These are phyloP conservation scores for Coracopsis vasa DNA, from an alignment of 2,113 vertebrate species.

Conservation along the genomic window DNA sequence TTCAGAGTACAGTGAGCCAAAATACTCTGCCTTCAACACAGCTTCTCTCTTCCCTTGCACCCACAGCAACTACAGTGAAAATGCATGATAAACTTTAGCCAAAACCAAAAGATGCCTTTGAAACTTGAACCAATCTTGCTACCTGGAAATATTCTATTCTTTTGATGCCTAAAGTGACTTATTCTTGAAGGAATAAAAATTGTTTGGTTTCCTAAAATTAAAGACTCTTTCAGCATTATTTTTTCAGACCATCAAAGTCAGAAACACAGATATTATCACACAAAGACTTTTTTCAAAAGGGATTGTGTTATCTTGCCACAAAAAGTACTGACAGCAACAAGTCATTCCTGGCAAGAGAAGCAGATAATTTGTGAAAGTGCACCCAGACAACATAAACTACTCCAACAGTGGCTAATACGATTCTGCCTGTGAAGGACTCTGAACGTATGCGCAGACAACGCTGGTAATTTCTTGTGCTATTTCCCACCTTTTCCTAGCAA, in stretches of 20 bases:
- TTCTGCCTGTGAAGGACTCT: neutral
- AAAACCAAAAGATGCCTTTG: neutral
- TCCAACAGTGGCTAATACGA: neutral
- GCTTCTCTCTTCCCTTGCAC: neutral
- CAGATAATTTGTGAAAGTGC: fast-evolving
- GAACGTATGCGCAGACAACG: fast-evolving
- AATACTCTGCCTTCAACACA: neutral
- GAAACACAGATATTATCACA: neutral
- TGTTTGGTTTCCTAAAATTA: neutral
- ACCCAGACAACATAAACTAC: neutral
- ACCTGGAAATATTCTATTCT: neutral
- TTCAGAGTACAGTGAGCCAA: neutral
- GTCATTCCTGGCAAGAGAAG: neutral
- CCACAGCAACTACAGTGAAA: neutral
- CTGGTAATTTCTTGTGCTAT: neutral
- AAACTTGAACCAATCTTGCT: neutral
- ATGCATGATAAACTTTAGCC: neutral
- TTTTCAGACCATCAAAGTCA: neutral
- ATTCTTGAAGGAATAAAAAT: neutral
- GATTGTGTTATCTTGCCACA: neutral
- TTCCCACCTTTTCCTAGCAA: neutral
- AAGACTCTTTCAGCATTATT: neutral
- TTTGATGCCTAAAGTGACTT: neutral
- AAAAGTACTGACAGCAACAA: neutral
- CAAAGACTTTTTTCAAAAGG: neutral